Conservation (phyloP, 2,888 invertebrate genomes). For the Venustoraphidia nigricollis region DNA sequence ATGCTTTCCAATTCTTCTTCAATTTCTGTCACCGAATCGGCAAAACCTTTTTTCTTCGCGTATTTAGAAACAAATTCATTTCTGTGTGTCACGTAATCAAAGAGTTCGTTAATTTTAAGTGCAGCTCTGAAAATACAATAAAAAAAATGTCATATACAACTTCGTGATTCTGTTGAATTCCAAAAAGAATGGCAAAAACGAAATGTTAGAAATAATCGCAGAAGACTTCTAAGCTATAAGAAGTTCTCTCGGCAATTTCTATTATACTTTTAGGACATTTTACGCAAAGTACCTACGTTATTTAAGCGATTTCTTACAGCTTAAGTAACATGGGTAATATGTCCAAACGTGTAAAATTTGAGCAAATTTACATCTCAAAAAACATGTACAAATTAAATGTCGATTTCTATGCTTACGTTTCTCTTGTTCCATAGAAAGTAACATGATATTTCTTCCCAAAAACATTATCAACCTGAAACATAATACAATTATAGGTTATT, state of each 20-base stretch:
- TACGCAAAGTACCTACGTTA: background rate
- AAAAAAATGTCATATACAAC: no score
- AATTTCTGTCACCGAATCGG: slow-evolving; percentile 78
- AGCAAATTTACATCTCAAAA: background rate
- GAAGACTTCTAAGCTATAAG: slow-evolving; percentile 26
- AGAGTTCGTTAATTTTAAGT: slow-evolving; percentile 72
- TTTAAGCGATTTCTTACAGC: no score
- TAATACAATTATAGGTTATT: slow-evolving; percentile 9
- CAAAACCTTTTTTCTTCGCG: slow-evolving; percentile 67
- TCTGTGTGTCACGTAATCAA: slow-evolving; percentile 65
- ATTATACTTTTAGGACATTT: slow-evolving; percentile 20
- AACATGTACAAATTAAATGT: background rate
- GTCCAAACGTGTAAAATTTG: background rate
- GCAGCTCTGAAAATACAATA: slow-evolving; percentile 37
- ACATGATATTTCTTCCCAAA: slow-evolving; percentile 69
- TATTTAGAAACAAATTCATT: slow-evolving; percentile 60
- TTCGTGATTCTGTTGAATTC: no score
- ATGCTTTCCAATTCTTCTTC: slow-evolving; percentile 46
- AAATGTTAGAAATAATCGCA: slow-evolving; percentile 35
- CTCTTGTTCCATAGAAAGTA: slow-evolving; percentile 87
- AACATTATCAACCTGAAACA: slow-evolving; percentile 41
- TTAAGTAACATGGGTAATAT: no score
- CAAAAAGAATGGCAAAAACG: slow-evolving; percentile 6
- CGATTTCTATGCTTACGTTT: slow-evolving; percentile 50
- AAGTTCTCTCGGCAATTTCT: slow-evolving; percentile 32